These are phyloP conservation scores for Nestor notabilis DNA, from an alignment of 2,113 vertebrate species.

Conservation along the genomic window DNA sequence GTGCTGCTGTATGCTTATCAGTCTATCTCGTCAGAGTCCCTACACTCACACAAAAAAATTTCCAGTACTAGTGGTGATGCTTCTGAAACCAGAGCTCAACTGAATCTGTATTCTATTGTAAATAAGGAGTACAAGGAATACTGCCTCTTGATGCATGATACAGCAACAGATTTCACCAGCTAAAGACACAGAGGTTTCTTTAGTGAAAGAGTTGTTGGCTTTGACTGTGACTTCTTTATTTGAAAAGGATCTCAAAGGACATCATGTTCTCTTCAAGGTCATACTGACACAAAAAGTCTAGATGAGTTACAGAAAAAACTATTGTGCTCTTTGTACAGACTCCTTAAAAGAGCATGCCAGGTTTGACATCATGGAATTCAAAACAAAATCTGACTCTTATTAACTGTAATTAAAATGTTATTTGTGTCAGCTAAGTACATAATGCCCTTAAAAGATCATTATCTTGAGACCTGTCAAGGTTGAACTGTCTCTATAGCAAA, in stretches of 20 bases:
- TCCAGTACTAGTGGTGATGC: background rate
- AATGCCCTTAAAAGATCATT: constrained; percentile 57
- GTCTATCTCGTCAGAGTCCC: background rate
- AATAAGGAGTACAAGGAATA: background rate
- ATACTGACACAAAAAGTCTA: constrained; percentile 69
- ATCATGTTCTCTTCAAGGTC: constrained; percentile 73
- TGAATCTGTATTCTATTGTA: background rate
- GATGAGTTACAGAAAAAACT: constrained; percentile 64
- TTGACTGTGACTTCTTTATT: background rate
- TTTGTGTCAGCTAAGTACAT: constrained; percentile 73
- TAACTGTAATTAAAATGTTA: constrained; percentile 72
- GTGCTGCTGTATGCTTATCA: background rate
- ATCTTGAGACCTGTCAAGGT: constrained; percentile 53
- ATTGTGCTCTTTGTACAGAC: constrained; percentile 29
- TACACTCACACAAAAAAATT: background rate
- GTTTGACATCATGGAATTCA: constrained; percentile 66
- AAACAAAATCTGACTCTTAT: constrained; percentile 76
- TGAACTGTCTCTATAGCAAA: constrained; percentile 28
- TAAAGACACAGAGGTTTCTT: background rate
- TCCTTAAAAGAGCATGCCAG: constrained; percentile 55
- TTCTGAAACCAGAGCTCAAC: background rate
- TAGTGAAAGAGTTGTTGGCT: constrained; percentile 42
- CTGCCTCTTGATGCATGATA: background rate
- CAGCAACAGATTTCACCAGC: constrained; percentile 8
- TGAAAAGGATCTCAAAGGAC: constrained; percentile 29